Evolutionary conservation across 2,797 vertebrate genomes (phyloP).

Genomic region (Catharus ustulatus): DNA sequence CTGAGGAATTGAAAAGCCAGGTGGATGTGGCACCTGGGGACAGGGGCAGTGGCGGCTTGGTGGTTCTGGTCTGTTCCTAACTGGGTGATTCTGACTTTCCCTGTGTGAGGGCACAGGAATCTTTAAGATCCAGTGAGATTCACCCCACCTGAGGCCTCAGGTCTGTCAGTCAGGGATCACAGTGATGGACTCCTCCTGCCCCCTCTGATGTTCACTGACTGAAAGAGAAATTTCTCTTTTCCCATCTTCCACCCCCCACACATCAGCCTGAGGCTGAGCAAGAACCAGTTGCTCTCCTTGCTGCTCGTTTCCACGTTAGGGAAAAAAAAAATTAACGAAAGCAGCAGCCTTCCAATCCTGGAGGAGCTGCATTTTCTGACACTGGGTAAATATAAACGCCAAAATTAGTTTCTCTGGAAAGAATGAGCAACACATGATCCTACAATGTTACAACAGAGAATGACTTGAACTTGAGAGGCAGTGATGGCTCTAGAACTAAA

Average conservation of each 20-base stretch:
- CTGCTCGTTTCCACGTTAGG: neutral
- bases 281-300: neutral
- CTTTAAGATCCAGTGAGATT: neutral
- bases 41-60: fast-evolving
- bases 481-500: neutral
- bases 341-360: neutral
- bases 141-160: neutral
- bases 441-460: neutral
- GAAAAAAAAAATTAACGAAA: neutral
- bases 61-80: neutral
- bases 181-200: neutral
- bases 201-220: neutral
- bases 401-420: neutral
- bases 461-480: neutral
- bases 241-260: neutral
- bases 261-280: neutral
- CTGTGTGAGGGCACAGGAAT: neutral
- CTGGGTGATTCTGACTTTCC: neutral
- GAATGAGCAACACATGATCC: neutral
- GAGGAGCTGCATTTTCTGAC: neutral
- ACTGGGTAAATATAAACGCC: neutral
- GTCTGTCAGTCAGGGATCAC: neutral
- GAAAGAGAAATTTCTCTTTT: neutral
- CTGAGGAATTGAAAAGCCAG: fast-evolving
- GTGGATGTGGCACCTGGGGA: neutral